Conservation (phyloP, 1,140 invertebrate genomes). For the Ceratina australensis region DNA sequence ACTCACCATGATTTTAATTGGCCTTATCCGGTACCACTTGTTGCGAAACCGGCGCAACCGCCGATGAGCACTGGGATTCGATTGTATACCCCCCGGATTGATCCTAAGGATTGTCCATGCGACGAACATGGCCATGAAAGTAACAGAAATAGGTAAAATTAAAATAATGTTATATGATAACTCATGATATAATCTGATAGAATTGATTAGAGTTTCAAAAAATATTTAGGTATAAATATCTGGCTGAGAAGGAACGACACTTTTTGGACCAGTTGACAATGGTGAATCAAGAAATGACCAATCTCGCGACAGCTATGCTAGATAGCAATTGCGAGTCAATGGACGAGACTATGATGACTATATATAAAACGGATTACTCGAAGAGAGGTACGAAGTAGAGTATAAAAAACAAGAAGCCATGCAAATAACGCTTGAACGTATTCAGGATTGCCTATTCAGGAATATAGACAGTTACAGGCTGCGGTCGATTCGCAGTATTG, state of each 20-base stretch:
- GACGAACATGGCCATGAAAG: conserved; percentile 51
- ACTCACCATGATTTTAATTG: conserved; percentile 80
- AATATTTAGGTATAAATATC: conserved; percentile 78
- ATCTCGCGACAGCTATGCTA: conserved; percentile 80
- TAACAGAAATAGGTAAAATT: conserved; percentile 53
- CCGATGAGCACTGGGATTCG: conserved; percentile 69
- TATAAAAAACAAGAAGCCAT: background rate
- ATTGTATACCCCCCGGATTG: conserved; percentile 45
- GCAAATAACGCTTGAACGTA: conserved; percentile 10
- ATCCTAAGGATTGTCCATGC: conserved; percentile 61
- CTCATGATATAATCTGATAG: no score
- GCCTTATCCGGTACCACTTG: conserved; percentile 80
- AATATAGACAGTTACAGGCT: conserved; percentile 74
- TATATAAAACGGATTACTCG: conserved; percentile 82
- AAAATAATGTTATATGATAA: no score
- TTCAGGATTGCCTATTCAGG: conserved; percentile 67
- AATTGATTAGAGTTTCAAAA: background rate
- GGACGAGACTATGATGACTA: conserved; percentile 81
- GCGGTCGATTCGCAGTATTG: conserved; percentile 75
- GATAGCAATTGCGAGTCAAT: conserved; percentile 81
- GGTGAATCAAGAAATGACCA: conserved; percentile 80
- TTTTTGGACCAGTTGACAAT: conserved; percentile 79
- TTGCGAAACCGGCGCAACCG: conserved; percentile 70
- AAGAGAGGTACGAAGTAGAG: conserved; percentile 77
- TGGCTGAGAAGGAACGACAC: conserved; percentile 81